Evolutionary conservation across 2,113 vertebrate species (phyloP), one percentile per base, ranked within the genome.

Genomic region (Raja brachyura): DNA sequence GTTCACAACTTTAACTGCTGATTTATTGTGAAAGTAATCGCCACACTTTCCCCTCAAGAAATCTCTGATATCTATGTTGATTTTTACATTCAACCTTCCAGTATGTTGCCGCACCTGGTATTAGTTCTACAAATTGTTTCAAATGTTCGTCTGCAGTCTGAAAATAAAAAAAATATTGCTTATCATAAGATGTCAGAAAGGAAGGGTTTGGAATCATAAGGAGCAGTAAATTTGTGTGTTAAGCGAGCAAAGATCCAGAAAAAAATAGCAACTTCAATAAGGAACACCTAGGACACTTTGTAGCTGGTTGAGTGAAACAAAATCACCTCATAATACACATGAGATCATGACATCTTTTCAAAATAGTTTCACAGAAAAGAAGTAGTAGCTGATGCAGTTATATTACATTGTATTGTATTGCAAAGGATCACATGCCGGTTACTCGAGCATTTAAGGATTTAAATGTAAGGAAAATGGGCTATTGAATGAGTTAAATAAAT

Each of bases 61-160:
- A 25, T 33, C 22, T 31, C 68, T 92, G 68, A 73, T 73, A 54
- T 74, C 33, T 5, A 28, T 31, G 59, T 92, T 8, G 20, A 33
- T 88, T 92, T 74, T 92, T 73, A 20, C 39, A 25, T 92, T 73
- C 68, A 11, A 33, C 33, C 68, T 73, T 92, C 63, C 33, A 54
- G 90, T 13, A 25, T 73, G 25, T 70, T 73, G 39, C 68, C 68
- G 54, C 90, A 92, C 68, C 48, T 92, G 90, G 68, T 74, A 73
- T 92, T 28, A 22, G 90, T 92, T 92, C 68, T 54, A 39, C 90
- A 92, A 92, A 54, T 92, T 92, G 90, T 92, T 92, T 92, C 68
- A 92, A 73, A 25, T 28, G 33, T 54, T 48, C 5, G 33, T 6
- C 39, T 74, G 4, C 33, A 73, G 39, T 39, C 68, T 92, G 48